These are phyloP conservation scores for Gymnosoma rotundatum DNA, from an alignment of 2,888 invertebrate genomes.

Conservation along the genomic window DNA sequence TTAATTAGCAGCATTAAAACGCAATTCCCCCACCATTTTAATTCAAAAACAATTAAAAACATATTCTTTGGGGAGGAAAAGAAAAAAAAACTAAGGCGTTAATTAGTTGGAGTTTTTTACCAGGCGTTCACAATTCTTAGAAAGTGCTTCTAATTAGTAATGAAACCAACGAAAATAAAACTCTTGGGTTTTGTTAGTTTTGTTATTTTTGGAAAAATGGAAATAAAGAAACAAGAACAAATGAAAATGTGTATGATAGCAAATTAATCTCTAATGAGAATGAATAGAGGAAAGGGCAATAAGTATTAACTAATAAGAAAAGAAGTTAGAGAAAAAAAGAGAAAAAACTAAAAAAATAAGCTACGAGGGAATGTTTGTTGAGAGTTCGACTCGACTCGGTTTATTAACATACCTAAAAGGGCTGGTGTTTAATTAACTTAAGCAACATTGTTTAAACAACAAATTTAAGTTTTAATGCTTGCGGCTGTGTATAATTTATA, in stretches of 20 bases:
- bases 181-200: constrained; percentile 15
- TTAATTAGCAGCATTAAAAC: constrained; percentile 10
- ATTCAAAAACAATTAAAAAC: constrained; percentile 16
- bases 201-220: constrained; percentile 18
- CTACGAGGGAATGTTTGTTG: constrained; percentile 17
- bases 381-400: constrained; percentile 3
- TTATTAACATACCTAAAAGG: neutral
- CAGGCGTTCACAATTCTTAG: constrained; percentile 76
- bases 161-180: constrained; percentile 12
- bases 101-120: constrained; percentile 81
- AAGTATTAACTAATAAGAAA: constrained; percentile 29
- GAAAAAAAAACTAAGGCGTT: constrained; percentile 75
- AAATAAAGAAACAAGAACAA: constrained; percentile 28
- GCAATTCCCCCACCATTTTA: neutral
- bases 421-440: constrained; percentile 51
- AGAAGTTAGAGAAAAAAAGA: neutral
- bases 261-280: constrained; percentile 12
- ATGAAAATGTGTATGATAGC: constrained; percentile 45
- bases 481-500: neutral
- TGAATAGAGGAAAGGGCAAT: neutral
- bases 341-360: constrained; percentile 31
- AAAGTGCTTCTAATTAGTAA: constrained; percentile 67
- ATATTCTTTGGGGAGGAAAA: constrained; percentile 2
- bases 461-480: constrained; percentile 1
- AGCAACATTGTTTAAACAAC: neutral